Evolutionary conservation across 2,888 invertebrate species (phyloP), one percentile per base, ranked within the genome.

Genomic region (Alsophila aescularia): DNA sequence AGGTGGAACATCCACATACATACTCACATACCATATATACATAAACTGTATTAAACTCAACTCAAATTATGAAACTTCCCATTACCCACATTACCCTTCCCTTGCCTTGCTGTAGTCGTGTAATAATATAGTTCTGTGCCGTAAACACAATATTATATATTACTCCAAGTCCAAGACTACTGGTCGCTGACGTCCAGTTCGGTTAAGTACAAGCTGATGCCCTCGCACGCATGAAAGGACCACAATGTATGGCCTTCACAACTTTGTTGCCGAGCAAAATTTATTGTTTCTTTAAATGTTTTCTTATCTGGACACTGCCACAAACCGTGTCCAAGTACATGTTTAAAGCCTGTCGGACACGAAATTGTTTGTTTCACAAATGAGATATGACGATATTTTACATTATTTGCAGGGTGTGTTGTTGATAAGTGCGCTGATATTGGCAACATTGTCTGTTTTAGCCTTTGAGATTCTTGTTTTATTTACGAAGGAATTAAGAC

Each of bases 271-370:
- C 32, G 55, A 37, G 31, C 50, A 42, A 60, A 54, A 60, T 51
- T 61, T 64, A 65, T 67, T 71, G 63, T 70, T 64, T 66, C 60
- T 66, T 61, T 65, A 53, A 53, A 34, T 51, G 53, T 60, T n/a
- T n/a, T 64, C 55, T 71, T 71, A 70, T 70, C 69, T 69, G 62
- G 55, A 49, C 54, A 66, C 65, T 62, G 59, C 61, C 62, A 64
- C 62, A 60, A 60, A 64, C 66, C 66, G 53, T 72, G 69, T 67
- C 67, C 49, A 60, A 71, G 65, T 64, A 64, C 52, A 59, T 72
- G 69, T 77, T 75, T 72, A 73, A 68, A 57, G 65, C 64, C 54
- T 73, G 67, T 69, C 65, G 64, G 72, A 72, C 61, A 66, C 57
- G 62, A 60, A 63, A 67, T 67, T 50, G 58, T 66, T 67, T 67